Percentiles rank a stretch among this genome's conserved stretches.
Evolutionary conservation across 2,797 vertebrate genomes (phyloP).

Genomic region (Helicolenus hilgendorfi): DNA sequence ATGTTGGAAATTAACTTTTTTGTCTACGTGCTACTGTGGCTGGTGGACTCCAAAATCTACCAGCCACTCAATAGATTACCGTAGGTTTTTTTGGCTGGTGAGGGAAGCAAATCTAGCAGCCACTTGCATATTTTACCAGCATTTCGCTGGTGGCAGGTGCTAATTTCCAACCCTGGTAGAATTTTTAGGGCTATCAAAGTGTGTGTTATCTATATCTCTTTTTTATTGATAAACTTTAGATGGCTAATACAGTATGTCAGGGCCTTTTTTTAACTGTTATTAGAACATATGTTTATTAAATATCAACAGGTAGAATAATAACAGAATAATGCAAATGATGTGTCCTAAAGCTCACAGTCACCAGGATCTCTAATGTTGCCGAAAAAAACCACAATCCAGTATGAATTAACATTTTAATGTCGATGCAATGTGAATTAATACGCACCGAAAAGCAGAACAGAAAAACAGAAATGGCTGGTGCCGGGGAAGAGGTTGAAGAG

Average conservation of each 20-base stretch:
- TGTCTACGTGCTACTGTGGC: no score
- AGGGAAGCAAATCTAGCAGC: no score
- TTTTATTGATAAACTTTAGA: background rate
- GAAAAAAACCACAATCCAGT: slow-evolving; percentile 6
- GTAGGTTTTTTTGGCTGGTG: no score
- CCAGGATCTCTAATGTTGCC: background rate
- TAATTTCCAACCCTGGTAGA: background rate
- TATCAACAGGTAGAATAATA: background rate
- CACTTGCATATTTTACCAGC: no score
- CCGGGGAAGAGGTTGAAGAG: background rate
- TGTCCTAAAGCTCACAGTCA: slow-evolving; percentile 3
- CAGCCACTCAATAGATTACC: no score
- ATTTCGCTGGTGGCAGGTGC: no score
- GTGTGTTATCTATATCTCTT: background rate
- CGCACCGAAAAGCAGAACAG: slow-evolving; percentile 33
- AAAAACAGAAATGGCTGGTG: slow-evolving; percentile 11
- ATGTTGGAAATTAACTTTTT: no score
- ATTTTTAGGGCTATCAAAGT: background rate
- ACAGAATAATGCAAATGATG: background rate
- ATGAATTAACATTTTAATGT: slow-evolving; percentile 57
- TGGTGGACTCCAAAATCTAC: no score
- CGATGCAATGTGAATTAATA: slow-evolving; percentile 38
- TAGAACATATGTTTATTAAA: background rate
- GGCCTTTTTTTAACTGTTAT: background rate
- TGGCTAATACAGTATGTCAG: background rate